A percentile compares a stretch with the other conserved stretches of the same genome.
These are phyloP conservation scores for Carabus problematicus DNA, from an alignment of 2,888 invertebrate genomes.

Conservation along the genomic window DNA sequence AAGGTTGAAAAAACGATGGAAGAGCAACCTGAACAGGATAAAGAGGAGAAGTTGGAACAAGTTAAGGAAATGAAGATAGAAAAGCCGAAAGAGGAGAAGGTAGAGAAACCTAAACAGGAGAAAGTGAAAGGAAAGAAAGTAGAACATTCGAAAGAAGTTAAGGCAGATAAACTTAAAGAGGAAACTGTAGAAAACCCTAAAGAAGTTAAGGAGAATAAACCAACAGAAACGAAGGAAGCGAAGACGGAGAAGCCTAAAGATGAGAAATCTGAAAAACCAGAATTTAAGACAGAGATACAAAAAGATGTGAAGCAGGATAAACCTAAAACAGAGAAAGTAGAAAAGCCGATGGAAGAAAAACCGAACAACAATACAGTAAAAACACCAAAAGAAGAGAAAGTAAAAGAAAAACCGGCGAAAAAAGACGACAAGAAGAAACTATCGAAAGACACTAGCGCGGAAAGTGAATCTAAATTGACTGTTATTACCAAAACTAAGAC, in stretches of 20 bases:
- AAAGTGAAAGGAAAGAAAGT: conserved; percentile 3
- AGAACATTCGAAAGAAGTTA: neutral
- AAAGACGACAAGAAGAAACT: conserved; percentile 18
- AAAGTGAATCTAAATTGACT: conserved; percentile 5
- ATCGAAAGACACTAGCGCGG: conserved; percentile 5
- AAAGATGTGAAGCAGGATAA: neutral
- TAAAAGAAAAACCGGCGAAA: conserved; percentile 20
- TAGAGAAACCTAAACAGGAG: neutral
- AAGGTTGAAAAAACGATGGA: neutral
- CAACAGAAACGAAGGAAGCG: neutral
- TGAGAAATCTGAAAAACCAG: conserved; percentile 6
- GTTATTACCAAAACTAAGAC: conserved; percentile 10
- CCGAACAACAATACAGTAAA: neutral
- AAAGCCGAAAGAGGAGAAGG: neutral
- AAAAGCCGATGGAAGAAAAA: neutral
- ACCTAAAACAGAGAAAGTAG: conserved; percentile 11
- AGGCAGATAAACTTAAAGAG: neutral
- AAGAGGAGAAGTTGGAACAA: neutral
- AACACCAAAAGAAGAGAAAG: conserved; percentile 13
- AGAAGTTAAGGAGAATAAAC: conserved; percentile 9
- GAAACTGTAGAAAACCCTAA: neutral
- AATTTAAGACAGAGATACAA: too few relatives aligned
- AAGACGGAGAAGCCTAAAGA: conserved; percentile 17
- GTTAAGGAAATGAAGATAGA: neutral
- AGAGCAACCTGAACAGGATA: neutral